Evolutionary conservation across 2,888 invertebrate species (phyloP).

Genomic region (Pyrrhia umbra): DNA sequence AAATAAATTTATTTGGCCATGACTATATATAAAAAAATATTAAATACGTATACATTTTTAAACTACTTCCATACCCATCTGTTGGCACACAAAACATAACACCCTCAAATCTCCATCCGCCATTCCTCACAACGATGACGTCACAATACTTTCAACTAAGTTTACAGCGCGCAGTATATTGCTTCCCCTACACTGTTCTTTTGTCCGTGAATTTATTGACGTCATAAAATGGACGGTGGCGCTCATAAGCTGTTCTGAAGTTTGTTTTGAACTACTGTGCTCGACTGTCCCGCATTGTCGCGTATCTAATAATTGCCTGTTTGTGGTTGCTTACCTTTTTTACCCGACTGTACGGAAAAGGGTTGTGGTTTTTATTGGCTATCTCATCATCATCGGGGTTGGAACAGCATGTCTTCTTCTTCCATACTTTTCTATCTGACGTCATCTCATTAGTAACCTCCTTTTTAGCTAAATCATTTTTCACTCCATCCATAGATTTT

Average conservation of each 20-base stretch:
- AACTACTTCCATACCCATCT: background rate
- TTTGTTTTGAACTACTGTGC: conserved; percentile 53
- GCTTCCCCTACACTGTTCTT: conserved; percentile 49
- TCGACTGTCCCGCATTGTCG: conserved; percentile 42
- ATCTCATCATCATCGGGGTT: too few species aligned
- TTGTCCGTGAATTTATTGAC: conserved; percentile 59
- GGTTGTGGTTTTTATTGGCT: too few species aligned
- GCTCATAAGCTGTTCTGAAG: conserved; percentile 49
- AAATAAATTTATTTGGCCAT: too few species aligned
- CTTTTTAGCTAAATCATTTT: too few species aligned
- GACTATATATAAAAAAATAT: too few species aligned
- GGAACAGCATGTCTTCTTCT: too few species aligned
- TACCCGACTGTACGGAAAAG: too few species aligned
- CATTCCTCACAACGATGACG: conserved; percentile 11
- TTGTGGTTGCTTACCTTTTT: too few species aligned
- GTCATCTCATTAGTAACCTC: too few species aligned
- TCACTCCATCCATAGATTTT: too few species aligned
- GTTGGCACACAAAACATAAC: conserved; percentile 2
- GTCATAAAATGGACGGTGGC: conserved; percentile 51
- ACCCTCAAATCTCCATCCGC: background rate
- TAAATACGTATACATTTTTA: too few species aligned
- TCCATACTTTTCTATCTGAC: too few species aligned
- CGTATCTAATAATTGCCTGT: conserved; percentile 40
- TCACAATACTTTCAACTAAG: conserved; percentile 41
- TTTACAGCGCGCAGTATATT: conserved; percentile 55